Evolutionary conservation across 1,140 invertebrate genomes (phyloP).

Genomic region (Thaumatotibia leucotreta): DNA sequence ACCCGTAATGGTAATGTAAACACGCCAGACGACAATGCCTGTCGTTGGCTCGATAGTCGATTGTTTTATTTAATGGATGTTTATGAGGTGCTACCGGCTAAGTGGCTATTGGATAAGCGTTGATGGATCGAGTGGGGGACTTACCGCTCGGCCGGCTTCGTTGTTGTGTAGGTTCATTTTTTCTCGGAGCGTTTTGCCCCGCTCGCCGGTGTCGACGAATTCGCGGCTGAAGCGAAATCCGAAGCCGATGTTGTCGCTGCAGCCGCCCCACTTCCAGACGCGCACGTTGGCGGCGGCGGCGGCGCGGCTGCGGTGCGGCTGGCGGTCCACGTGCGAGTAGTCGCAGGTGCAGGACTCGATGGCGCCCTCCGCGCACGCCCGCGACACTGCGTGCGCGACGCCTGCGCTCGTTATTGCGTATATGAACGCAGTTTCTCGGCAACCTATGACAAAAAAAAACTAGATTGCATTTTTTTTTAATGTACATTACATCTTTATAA

Average conservation of each 20-base stretch:
- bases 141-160: constrained; percentile 95
- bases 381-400: constrained; percentile 94
- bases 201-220: constrained; percentile 96
- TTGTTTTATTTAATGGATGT: constrained; percentile 44
- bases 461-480: not conserved
- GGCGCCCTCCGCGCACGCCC: constrained; percentile 95
- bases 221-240: constrained; percentile 94
- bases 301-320: constrained; percentile 76
- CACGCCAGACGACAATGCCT: constrained; percentile 53
- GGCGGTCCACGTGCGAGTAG: constrained; percentile 86
- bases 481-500: not conserved
- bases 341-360: constrained; percentile 98
- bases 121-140: constrained; percentile 55
- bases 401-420: constrained; percentile 97
- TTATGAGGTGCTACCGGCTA: constrained; percentile 41
- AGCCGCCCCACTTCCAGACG: constrained; percentile 97
- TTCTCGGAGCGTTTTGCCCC: constrained; percentile 91
- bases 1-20: constrained; percentile 69
- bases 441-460: constrained; percentile 80
- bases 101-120: constrained; percentile 29
- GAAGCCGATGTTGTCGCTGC: constrained; percentile 97
- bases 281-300: constrained; percentile 78
- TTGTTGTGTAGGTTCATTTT: constrained; percentile 99
- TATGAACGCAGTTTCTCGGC: constrained; percentile 96
- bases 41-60: constrained; percentile 37